A percentile compares a stretch with the other conserved stretches of the same genome.
Evolutionary conservation across 2,113 vertebrate species (phyloP).

Genomic region (Opisthocomus hoazin): DNA sequence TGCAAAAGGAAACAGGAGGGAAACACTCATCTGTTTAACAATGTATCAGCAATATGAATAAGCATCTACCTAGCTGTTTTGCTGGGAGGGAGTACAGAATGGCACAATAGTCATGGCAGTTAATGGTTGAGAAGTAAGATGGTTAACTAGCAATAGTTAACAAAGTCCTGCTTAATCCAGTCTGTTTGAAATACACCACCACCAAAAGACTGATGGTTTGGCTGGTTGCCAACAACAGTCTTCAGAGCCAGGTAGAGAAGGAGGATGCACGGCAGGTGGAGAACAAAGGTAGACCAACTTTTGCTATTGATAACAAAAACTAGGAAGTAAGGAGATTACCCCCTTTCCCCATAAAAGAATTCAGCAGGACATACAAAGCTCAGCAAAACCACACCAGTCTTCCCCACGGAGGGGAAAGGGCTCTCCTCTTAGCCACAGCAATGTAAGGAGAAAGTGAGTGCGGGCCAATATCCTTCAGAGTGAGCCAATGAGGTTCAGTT

Average conservation of each 20-base stretch:
- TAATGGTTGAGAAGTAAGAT: conserved; percentile 2
- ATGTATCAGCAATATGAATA: neutral
- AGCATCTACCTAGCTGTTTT: neutral
- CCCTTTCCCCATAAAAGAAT: neutral
- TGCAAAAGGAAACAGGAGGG: conserved; percentile 67
- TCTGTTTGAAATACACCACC: neutral
- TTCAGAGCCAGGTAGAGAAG: conserved; percentile 10
- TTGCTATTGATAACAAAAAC: neutral
- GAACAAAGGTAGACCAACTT: conserved; percentile 28
- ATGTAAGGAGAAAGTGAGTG: neutral
- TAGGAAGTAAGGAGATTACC: conserved; percentile 43
- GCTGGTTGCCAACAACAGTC: neutral
- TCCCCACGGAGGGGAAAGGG: conserved; percentile 12
- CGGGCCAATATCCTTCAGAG: neutral
- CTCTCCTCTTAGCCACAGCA: neutral
- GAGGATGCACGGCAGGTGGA: neutral
- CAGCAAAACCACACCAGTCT: neutral
- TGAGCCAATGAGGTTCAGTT: neutral
- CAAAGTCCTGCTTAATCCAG: neutral
- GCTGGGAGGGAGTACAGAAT: neutral
- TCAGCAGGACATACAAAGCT: neutral
- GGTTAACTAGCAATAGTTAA: neutral
- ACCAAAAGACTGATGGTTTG: neutral
- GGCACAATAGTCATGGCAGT: conserved; percentile 20
- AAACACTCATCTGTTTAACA: conserved; percentile 37